Evolutionary conservation across 2,113 vertebrate species (phyloP), one percentile per base, ranked within the genome.

Genomic region (Pteruthius melanotis): DNA sequence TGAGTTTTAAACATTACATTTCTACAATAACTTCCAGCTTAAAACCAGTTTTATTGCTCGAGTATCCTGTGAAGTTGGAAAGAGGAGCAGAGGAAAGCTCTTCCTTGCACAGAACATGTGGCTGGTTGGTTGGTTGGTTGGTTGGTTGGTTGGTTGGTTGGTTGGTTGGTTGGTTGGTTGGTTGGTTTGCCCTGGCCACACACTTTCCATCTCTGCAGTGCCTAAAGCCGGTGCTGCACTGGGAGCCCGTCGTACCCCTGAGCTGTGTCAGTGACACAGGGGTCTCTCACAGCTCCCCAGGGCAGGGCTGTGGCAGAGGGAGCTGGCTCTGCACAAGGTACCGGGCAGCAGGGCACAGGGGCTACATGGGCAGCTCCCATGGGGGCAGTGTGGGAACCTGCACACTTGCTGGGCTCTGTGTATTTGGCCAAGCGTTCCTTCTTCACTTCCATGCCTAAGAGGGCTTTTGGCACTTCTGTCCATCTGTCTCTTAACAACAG

Each of bases 101-200:
- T n/a, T 39, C 15, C n/a, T 82, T 4, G 0, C 27, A 27, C 27
- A 26, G 37, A 28, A 11, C 0, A 0, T 30, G 39, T 27, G 44
- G 31, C 14, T 31, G 47, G 53, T 30, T 61, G 45, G 26, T 66
- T 79, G n/a, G 31, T 16, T 31, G 47, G 53, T 30, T 61, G 45
- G 26, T 66, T 79, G n/a, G n/a, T n/a, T n/a, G n/a, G n/a, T n/a
- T n/a, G n/a, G n/a, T n/a, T n/a, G n/a, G n/a, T n/a, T n/a, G n/a
- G n/a, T n/a, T n/a, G n/a, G n/a, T n/a, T n/a, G n/a, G n/a, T n/a
- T n/a, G n/a, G n/a, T n/a, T n/a, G n/a, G 31, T 16, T 31, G 47
- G 53, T 30, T 61, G 45, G 26, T 66, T 79, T 63, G 40, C 63
- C 17, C 53, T 65, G 63, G 66, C 44, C 54, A 15, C n/a, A 5